Conservation (phyloP, 2,888 invertebrate species). For the Parnassius glacialis region DNA sequence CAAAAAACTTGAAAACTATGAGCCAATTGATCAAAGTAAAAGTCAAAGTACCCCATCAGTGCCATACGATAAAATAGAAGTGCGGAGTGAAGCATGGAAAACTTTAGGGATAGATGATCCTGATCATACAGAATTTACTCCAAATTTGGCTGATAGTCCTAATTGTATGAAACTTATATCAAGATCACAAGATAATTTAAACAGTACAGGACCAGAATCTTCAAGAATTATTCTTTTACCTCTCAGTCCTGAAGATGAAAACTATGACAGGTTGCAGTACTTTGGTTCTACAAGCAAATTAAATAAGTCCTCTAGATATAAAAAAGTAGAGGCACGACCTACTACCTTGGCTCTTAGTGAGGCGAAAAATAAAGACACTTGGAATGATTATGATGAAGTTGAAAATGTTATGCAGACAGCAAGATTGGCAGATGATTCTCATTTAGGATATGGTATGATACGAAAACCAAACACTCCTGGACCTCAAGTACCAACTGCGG, state of each 20-base stretch:
- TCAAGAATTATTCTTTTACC: slow-evolving; percentile 80
- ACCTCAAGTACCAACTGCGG: slow-evolving; percentile 76
- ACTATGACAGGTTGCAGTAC: slow-evolving; percentile 90
- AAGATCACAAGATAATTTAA: slow-evolving; percentile 74
- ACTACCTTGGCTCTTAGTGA: slow-evolving; percentile 71
- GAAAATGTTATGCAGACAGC: slow-evolving; percentile 85
- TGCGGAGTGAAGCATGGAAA: slow-evolving; percentile 90
- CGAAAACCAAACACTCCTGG: slow-evolving; percentile 83
- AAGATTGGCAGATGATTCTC: slow-evolving; percentile 89
- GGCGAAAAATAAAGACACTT: slow-evolving; percentile 73
- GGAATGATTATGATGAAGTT: slow-evolving; percentile 90
- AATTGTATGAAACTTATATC: slow-evolving; percentile 75
- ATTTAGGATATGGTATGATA: slow-evolving; percentile 89
- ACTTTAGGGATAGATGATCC: slow-evolving; percentile 88
- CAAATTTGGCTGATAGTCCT: slow-evolving; percentile 69
- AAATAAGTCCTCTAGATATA: slow-evolving; percentile 83
- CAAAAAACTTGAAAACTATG: slow-evolving; percentile 76
- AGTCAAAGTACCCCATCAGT: slow-evolving; percentile 63
- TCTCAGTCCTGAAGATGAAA: slow-evolving; percentile 78
- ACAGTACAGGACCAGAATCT: slow-evolving; percentile 69
- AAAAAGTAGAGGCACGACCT: slow-evolving; percentile 84
- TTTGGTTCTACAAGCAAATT: slow-evolving; percentile 88
- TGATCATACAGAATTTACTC: slow-evolving; percentile 84
- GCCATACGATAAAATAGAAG: slow-evolving; percentile 89
- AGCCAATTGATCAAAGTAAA: slow-evolving; percentile 73